Conservation (phyloP, 2,113 vertebrate genomes). For the Hippocampus zosterae region DNA sequence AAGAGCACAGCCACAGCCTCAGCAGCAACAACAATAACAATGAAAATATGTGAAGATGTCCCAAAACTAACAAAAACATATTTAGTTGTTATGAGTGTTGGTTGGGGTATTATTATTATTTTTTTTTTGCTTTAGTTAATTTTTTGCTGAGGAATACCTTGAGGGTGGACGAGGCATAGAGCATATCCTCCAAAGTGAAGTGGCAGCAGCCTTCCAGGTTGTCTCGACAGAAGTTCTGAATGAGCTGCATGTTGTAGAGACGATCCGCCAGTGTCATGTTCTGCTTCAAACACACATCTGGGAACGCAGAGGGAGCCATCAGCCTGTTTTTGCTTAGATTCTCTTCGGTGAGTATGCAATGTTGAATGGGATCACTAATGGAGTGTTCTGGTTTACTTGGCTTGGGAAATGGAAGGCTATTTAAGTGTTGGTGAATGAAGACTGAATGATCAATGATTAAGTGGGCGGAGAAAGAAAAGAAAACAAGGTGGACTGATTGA, state of each 20-base stretch:
- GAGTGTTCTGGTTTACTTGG: neutral
- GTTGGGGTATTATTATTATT: no score
- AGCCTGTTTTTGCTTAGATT: slow-evolving; percentile 5
- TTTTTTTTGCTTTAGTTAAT: no score
- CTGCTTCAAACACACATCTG: slow-evolving; percentile 94
- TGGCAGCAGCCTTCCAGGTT: slow-evolving; percentile 91
- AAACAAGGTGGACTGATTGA: slow-evolving; percentile 17
- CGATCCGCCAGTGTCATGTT: slow-evolving; percentile 92
- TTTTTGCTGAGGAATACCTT: slow-evolving; percentile 75
- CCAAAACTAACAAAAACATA: neutral
- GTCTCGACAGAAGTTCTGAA: slow-evolving; percentile 93
- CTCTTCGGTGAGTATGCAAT: neutral
- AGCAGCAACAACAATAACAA: neutral
- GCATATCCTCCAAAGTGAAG: slow-evolving; percentile 94
- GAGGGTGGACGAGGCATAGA: slow-evolving; percentile 87
- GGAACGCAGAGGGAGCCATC: slow-evolving; percentile 35
- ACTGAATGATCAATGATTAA: slow-evolving; percentile 9
- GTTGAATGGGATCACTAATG: neutral
- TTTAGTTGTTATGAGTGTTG: no score
- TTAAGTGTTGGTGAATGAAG: neutral
- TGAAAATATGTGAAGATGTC: neutral
- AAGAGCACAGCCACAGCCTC: neutral
- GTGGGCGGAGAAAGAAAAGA: slow-evolving; percentile 13
- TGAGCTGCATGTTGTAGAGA: slow-evolving; percentile 90
- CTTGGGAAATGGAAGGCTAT: slow-evolving; percentile 9